A percentile compares a stretch with the other conserved stretches of the same genome.
Conservation (phyloP, 2,888 invertebrate species). For the Amphipoea oculea region DNA sequence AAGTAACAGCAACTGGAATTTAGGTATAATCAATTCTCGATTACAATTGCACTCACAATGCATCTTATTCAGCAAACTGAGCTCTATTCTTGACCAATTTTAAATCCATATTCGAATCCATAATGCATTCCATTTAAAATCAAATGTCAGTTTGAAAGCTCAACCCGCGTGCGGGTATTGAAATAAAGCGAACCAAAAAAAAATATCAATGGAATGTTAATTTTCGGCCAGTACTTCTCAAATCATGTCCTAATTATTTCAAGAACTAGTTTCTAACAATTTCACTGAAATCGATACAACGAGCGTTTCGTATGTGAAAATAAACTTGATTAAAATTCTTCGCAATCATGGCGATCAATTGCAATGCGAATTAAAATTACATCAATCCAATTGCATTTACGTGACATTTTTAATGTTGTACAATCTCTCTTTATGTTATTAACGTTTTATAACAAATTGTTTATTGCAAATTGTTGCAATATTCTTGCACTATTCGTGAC, state of each 20-base stretch:
- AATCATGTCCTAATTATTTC: slow-evolving; percentile 27
- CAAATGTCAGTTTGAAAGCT: slow-evolving; percentile 47
- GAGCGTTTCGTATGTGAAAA: slow-evolving; percentile 21
- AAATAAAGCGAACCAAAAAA: not conserved
- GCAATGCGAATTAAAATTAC: slow-evolving; percentile 38
- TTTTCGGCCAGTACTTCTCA: slow-evolving; percentile 16
- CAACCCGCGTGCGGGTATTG: slow-evolving; percentile 23
- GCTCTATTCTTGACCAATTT: slow-evolving; percentile 5
- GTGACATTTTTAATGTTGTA: slow-evolving; percentile 45
- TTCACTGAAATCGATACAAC: slow-evolving; percentile 23
- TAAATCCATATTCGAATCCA: slow-evolving; percentile 20
- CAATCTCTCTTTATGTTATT: slow-evolving; percentile 31
- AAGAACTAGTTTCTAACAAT: slow-evolving; percentile 28
- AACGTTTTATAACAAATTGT: slow-evolving; percentile 21
- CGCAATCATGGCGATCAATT: slow-evolving; percentile 29
- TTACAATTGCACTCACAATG: not conserved
- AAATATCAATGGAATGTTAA: slow-evolving; percentile 13
- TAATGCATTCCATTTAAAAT: slow-evolving; percentile 12
- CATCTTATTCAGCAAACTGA: not conserved
- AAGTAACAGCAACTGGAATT: not conserved
- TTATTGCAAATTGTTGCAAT: slow-evolving; percentile 40
- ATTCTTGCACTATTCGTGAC: slow-evolving; percentile 11
- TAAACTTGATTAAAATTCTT: slow-evolving; percentile 28
- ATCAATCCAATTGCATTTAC: slow-evolving; percentile 51
- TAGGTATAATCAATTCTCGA: not conserved